Base-by-base conservation (phyloP, 1,140 invertebrate species). In the Diorhabda elongata region DNA sequence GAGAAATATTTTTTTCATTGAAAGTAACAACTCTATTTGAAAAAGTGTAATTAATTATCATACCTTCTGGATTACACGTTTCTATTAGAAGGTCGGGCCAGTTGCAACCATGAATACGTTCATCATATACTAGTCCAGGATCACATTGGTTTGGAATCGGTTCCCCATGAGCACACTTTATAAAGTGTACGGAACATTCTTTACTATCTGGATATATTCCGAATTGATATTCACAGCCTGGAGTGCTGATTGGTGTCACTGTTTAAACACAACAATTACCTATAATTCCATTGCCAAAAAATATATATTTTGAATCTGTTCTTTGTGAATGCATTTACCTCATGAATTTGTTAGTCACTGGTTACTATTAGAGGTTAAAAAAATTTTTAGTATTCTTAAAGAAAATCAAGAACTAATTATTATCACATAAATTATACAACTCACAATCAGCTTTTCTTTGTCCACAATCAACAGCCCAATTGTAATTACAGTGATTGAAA, bases 401-500 rank as follows among this genome's bases (percentile, higher is more conserved):
- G 26, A 26, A 26, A 26, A 26, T 26, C 26, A 26, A 26, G 26
- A 1, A 26, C 26, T 26, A 26, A 26, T 26, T 26, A 26, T 26
- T 26, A 26, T 26, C 26, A 26, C 1, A 26, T 26, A 26, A 26
- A 52, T 52, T 5, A 9, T 52, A 52, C 5, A 52, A 89, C 89
- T 87, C 84, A 94, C 92, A 81, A 77, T 94, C 90, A 78, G 88
- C 88, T 76, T 91, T 91, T 68, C 93, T 88, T n/a, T 88, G 82
- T n/a, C 90, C 93, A 77, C 94, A 97, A 70, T 96, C 85, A 2
- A 95, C 93, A 42, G 90, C 93, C 94, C 95, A 97, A 82, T 95
- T 85, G 83, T 96, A 97, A 82, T 95, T 95, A 86, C 95, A 97
- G 83, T 96, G 92, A 77, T 96, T 90, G 83, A 96, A 90, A 0